Evolutionary conservation across 2,797 vertebrate species (phyloP).

Genomic region (Hapalemur alaotrensis): DNA sequence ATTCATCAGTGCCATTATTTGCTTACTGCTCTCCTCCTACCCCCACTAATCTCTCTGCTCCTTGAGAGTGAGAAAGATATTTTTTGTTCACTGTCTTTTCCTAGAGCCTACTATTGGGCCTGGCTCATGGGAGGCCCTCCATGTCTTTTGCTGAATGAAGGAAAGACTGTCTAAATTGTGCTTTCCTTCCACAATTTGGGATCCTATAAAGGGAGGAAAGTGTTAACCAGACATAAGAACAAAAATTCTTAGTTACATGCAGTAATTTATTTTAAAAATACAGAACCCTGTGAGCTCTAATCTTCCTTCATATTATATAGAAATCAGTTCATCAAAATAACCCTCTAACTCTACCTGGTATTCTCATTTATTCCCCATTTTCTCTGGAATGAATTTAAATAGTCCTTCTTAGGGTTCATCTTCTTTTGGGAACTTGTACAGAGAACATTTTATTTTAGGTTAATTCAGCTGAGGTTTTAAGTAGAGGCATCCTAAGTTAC

Average conservation of each 20-base stretch:
- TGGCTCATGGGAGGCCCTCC: neutral
- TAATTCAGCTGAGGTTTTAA: slow-evolving; percentile 69
- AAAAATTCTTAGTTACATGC: slow-evolving; percentile 54
- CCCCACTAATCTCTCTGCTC: neutral
- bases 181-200: slow-evolving; percentile 23
- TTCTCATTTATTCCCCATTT: slow-evolving; percentile 72
- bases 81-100: neutral
- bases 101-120: neutral
- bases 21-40: neutral
- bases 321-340: slow-evolving; percentile 72
- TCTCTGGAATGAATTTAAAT: slow-evolving; percentile 65
- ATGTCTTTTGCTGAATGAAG: neutral
- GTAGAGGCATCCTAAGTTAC: slow-evolving; percentile 62
- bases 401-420: slow-evolving; percentile 60
- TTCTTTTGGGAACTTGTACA: slow-evolving; percentile 41
- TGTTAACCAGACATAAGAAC: slow-evolving; percentile 52
- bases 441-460: slow-evolving; percentile 70
- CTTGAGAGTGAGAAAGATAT: neutral
- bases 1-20: neutral
- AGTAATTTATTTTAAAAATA: slow-evolving; percentile 75
- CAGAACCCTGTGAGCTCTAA: slow-evolving; percentile 50
- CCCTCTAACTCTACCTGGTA: slow-evolving; percentile 62
- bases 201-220: slow-evolving; percentile 52
- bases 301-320: slow-evolving; percentile 67
- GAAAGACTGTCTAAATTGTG: neutral